Percentiles rank a stretch among this genome's conserved stretches.
These are phyloP conservation scores for Dryobota labecula DNA, from an alignment of 2,888 invertebrate species.

Conservation along the genomic window DNA sequence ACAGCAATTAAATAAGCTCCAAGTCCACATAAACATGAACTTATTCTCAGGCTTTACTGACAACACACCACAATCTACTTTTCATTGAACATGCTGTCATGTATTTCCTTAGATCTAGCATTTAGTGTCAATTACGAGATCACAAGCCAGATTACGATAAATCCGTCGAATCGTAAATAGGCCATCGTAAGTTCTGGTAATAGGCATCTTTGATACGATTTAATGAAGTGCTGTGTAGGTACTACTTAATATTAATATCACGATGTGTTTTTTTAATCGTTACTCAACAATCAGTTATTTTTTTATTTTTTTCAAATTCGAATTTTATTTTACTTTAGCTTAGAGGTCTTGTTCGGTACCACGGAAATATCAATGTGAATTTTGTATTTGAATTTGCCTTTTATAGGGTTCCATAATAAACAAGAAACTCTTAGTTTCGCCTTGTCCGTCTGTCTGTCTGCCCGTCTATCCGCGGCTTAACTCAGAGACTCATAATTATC, in stretches of 20 bases:
- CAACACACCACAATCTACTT: constrained; percentile 39
- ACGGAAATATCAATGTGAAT: not conserved
- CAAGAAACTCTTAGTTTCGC: no score
- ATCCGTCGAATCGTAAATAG: not conserved
- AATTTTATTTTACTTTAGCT: not conserved
- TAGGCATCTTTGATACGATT: constrained; percentile 12
- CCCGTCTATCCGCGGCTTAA: no score
- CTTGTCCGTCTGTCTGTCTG: no score
- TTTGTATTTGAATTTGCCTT: not conserved
- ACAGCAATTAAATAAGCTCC: not conserved
- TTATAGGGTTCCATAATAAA: not conserved
- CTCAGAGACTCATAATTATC: no score
- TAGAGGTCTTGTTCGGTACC: not conserved
- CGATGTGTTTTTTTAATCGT: no score
- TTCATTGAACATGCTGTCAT: constrained; percentile 17
- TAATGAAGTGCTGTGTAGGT: not conserved
- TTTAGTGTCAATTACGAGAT: constrained; percentile 44
- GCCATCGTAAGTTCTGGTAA: constrained; percentile 16
- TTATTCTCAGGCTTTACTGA: constrained; percentile 17
- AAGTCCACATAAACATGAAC: constrained; percentile 17
- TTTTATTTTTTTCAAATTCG: no score
- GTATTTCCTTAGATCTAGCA: constrained; percentile 26
- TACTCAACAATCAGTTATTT: no score
- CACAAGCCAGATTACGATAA: constrained; percentile 29
- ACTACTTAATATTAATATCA: no score